Base-by-base conservation (phyloP, 2,113 vertebrate species). In the Tor tambroides region DNA sequence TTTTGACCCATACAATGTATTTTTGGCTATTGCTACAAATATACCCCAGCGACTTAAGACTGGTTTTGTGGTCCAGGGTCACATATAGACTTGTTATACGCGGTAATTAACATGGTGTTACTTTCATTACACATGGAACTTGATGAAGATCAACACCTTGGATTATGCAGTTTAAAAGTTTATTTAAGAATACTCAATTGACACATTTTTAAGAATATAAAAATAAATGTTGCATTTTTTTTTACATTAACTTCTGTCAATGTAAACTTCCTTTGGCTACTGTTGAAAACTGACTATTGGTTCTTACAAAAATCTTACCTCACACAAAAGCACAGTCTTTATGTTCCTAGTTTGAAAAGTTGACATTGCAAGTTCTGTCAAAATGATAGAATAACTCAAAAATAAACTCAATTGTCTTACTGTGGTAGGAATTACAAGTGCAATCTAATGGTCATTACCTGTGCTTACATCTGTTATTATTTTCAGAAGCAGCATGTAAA, bases 141-240 rank as follows among this genome's bases (percentile, higher is more conserved):
- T 0, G 2, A 61, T 41, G 32, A 59, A 80, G n/a, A 81, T 65
- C 15, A 10, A 41, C 19, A 21, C 17, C 9, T 51, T 87, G 87
- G 86, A 89, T 87, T 30, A 19, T 86, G 87, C 89, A 90, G 87
- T 30, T 30, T 32, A 77, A 83, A 87, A 56, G 59, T 92, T 93
- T 92, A 92, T 93, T 93, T 91, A 79, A 88, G 35, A 71, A 89
- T 89, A 78, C 80, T 76, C 79, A 85, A 75, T 72, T 77, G 84
- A 88, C 83, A 87, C 81, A 88, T 88, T 85, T 54, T 87, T 41
- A 83, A 51, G 75, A 92, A 89, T 90, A 80, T 88, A 93, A 90
- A 93, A 93, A 90, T 90, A 91, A 90, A 61, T 88, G 83, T 86
- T 28, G 79, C 85, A 75, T 84, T 89, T 63, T 89, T 63, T 46